Base-by-base conservation (phyloP, 1,140 invertebrate genomes). In the Chrysomallon squamiferum region DNA sequence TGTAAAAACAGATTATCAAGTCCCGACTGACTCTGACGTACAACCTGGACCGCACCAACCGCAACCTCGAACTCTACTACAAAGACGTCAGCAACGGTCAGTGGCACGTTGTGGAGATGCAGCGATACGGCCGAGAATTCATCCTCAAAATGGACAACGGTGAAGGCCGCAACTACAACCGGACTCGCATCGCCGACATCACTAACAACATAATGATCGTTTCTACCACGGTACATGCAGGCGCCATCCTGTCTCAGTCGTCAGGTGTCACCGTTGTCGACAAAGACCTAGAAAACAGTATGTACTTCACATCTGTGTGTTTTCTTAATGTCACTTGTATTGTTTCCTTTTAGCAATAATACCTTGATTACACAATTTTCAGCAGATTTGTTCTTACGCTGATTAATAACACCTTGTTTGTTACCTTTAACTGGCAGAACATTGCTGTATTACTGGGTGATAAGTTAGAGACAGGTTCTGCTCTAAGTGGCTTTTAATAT, bases 21-120 rank as follows among this genome's bases (percentile, higher is more conserved):
- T 92, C 93, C 38, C 89, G 92, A 67, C 86, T 98, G 25, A 67
- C 69, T 11, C 71, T 81, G 38, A 66, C 66, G 15, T 99, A 93
- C 81, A 97, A 98, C 84, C 83, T 98, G 15, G 97, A 97, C 79
- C 95, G 93, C 30, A 70, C 54, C 93, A 93, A 9, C 93, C 91
- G 75, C 92, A 41, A 95, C 80, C 91, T 98, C 62, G 95, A 94
- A 92, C 86, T 99, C 13, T 94, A 92, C 61, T 90, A 93, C 33
- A 91, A 97, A 18, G 89, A 91, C 2, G 95, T 97, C 1, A 94
- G 96, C 79, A 95, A 99, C 86, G 97, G 97, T 13, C 95, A 97
- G 77, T 98, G 96, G 96, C 97, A 99, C 81, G 93, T 93, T 9
- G 95, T 95, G 0, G 89, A 92, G 27, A 66, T 85, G 54, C 66